Evolutionary conservation across 2,797 vertebrate genomes (phyloP).

Genomic region (Tokudaia muenninki): DNA sequence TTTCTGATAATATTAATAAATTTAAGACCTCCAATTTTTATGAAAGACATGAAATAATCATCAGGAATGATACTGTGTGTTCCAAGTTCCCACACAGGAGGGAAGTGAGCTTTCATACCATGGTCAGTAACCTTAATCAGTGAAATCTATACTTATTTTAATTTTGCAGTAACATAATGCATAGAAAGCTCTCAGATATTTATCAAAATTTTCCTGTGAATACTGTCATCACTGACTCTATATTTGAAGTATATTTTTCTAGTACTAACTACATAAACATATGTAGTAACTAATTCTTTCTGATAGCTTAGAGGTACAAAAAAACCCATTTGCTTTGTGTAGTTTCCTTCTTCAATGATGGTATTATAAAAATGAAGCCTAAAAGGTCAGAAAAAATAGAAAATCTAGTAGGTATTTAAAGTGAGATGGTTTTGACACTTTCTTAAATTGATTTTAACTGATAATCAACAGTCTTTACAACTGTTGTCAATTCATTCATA

Average conservation of each 20-base stretch:
- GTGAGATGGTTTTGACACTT: neutral
- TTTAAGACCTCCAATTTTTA: neutral
- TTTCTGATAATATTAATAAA: neutral
- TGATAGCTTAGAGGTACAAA: neutral
- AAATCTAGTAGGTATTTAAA: slow-evolving; percentile 32
- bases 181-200: neutral
- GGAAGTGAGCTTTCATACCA: neutral
- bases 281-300: neutral
- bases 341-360: neutral
- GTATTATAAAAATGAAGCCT: neutral
- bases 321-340: neutral
- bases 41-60: neutral
- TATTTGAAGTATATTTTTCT: neutral
- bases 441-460: neutral
- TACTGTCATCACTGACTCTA: neutral
- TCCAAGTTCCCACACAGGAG: neutral
- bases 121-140: neutral
- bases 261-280: neutral
- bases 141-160: neutral
- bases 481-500: neutral
- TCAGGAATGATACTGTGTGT: neutral
- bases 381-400: neutral
- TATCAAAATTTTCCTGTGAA: neutral
- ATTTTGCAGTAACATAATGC: neutral
- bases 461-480: neutral